phyloP scores from a whole-genome alignment of 2,113 vertebrate species.

The Notechis scutatus region DNA sequence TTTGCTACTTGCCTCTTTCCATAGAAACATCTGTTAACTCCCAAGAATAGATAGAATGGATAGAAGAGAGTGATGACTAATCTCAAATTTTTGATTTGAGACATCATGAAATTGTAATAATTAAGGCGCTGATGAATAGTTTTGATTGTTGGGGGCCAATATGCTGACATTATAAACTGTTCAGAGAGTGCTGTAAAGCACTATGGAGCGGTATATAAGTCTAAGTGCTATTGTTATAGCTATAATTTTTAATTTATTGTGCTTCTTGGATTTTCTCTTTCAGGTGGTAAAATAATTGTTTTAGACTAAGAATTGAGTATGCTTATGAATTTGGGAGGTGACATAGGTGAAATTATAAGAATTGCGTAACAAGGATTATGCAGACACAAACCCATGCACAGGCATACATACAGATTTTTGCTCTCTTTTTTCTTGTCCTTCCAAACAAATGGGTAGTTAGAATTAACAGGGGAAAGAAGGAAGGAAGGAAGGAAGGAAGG shows the following conservation, averaged over 20 bases:
- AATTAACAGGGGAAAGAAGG: background rate
- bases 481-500: too few species aligned
- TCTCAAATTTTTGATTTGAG: background rate
- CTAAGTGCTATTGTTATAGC: background rate
- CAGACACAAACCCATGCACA: background rate
- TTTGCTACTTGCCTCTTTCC: background rate
- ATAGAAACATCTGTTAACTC: background rate
- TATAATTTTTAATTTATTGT: background rate
- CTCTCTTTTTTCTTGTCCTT: background rate
- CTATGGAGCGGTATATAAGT: background rate
- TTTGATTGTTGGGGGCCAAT: background rate
- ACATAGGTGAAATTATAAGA: background rate
- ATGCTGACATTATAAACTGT: background rate
- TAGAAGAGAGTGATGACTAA: background rate
- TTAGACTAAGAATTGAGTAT: background rate
- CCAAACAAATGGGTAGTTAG: background rate
- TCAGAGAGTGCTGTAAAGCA: background rate
- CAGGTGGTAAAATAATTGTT: background rate
- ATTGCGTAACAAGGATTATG: background rate
- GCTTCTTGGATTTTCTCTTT: background rate
- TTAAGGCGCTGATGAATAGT: background rate
- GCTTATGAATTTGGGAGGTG: background rate
- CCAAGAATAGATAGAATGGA: background rate
- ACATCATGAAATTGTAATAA: background rate
- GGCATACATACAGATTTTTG: background rate